Evolutionary conservation across 2,113 vertebrate genomes (phyloP), one percentile per base, ranked within the genome.

Genomic region (Xenus cinereus): DNA sequence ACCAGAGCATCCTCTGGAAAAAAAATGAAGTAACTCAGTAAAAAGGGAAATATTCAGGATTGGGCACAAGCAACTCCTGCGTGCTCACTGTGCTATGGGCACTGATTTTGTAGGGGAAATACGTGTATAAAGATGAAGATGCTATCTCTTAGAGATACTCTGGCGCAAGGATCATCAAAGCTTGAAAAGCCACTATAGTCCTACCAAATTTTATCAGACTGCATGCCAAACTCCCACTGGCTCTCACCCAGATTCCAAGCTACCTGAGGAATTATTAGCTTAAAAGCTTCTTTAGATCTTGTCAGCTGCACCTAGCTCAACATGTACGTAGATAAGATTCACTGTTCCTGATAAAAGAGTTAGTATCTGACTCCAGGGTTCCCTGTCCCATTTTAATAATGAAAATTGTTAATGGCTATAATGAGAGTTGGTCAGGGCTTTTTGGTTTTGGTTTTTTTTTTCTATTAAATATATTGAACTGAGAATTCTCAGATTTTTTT

Each of bases 201-300:
- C 59, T 73, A 90, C n/a, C 37, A 83, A 87, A 88, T 77, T 83
- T 76, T 50, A 83, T 85, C 75, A 83, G 63, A 57, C 63, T 26
- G 32, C n/a, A 53, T 89, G 87, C 71, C 81, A 83, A 56, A 59
- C n/a, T 90, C 59, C 68, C 83, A 67, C 79, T 90, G 95, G 80
- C 89, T 89, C 45, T 94, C 80, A 81, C 68, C 48, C 84, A 94
- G 77, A 85, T 93, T 93, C 71, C 63, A 69, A 69, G 37, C 35
- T 87, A 87, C 67, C 63, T 6, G 6, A 89, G 79, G 54, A 96
- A 93, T 79, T 86, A 71, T 57, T 90, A 64, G 45, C 59, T 87
- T 94, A 89, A 94, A 96, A 95, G 62, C 71, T 90, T 85, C 66
- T 90, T 91, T 60, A 95, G 85, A 53, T 93, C 84, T 89, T 96